These are phyloP conservation scores for Sycophaga agraensis DNA, from an alignment of 1,140 invertebrate genomes.

Conservation along the genomic window DNA sequence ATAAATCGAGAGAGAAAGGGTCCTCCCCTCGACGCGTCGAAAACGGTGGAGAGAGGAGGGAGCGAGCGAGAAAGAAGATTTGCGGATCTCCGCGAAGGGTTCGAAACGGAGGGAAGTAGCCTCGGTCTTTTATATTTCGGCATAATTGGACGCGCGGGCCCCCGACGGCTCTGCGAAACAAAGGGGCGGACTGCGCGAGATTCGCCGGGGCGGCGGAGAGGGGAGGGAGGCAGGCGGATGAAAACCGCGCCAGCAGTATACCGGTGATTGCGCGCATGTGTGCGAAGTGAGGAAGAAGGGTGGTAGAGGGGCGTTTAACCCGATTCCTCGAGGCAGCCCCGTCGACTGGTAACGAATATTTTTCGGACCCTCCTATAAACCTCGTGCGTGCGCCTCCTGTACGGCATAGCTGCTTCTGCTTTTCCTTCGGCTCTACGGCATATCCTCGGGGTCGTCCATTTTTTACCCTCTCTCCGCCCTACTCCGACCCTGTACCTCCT, in stretches of 20 bases:
- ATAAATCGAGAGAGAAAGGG: background rate
- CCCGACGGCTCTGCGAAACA: conserved; percentile 27
- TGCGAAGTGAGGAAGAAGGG: conserved; percentile 36
- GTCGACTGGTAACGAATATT: conserved; percentile 7
- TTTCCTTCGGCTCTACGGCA: no score
- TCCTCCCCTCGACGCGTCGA: conserved; percentile 1
- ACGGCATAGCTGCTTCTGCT: no score
- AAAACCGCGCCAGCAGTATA: no score
- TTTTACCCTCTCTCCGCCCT: conserved; percentile 1
- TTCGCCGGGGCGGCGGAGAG: background rate
- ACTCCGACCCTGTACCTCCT: no score
- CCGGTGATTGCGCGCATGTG: no score
- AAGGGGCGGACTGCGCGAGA: conserved; percentile 24
- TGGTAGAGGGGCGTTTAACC: conserved; percentile 32
- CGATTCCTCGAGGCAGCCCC: conserved; percentile 30
- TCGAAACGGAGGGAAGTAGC: conserved; percentile 17
- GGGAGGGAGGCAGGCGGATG: background rate
- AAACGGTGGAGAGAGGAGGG: conserved; percentile 12
- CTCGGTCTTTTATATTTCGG: conserved; percentile 39
- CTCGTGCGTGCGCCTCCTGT: no score
- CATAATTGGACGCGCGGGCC: conserved; percentile 39
- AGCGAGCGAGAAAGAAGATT: background rate
- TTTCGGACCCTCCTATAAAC: no score
- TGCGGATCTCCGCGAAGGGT: background rate
- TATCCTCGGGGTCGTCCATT: no score